Evolutionary conservation across 2,888 invertebrate species (phyloP), one percentile per base, ranked within the genome.

Genomic region (Subacronicta megacephala): DNA sequence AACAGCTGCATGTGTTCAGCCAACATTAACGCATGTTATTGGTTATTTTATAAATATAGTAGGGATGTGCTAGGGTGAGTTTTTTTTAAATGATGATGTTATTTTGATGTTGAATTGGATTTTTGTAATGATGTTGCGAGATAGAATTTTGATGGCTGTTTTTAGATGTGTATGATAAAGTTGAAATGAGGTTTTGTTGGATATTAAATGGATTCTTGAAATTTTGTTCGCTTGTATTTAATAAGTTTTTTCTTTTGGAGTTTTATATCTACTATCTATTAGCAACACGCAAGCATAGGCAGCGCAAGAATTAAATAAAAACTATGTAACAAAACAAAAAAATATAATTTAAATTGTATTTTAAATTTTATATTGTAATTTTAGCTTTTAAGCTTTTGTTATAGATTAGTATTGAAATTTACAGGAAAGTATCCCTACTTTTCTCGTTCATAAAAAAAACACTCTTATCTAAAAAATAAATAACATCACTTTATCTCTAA

Each of bases 11-110:
- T 58, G 75, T 80, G 77, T 85, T 85, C 88, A 77, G 82, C 83
- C 84, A 78, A 76, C 78, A 88, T 88, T 87, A 90, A 84, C 84
- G 85, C 87, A 83, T 84, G 87, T 90, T 90, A 90, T 90, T 90
- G 90, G 89, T 81, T 84, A 86, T 89, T 90, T 89, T 90, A 84
- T 87, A 84, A 87, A 82, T 80, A 85, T 73, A 77, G 74, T 62
- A 57, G 68, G 68, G 75, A 43, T 58, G 61, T 16, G 36, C 16
- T 53, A 72, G 72, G 74, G 68, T 64, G 43, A 41, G 70, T 84
- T 85, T 85, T 76, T 73, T 73, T 52, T 60, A 61, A 70, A 78
- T 78, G 68, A 79, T 79, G 79, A 77, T 79, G 79, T 79, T 72
- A 75, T 77, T 62, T 71, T 72, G 61, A 60, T 59, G 59, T 57